These are phyloP conservation scores for Argopecten irradians DNA, from an alignment of 1,140 invertebrate genomes.

Conservation along the genomic window DNA sequence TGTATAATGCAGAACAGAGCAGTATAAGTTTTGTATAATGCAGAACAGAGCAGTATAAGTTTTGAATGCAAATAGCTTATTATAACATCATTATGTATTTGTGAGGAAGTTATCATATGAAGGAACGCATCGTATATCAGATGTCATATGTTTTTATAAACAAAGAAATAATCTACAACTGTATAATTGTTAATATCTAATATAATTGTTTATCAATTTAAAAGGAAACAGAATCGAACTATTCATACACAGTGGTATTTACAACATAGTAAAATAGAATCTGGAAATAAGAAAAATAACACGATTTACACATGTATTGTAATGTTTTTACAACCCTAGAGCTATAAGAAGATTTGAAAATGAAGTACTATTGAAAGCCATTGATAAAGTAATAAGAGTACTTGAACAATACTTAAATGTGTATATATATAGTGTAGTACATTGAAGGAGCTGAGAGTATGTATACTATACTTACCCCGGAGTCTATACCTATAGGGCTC, in stretches of 20 bases:
- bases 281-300: not conserved
- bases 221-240: too few relatives aligned
- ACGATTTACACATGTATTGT: not conserved
- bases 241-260: too few relatives aligned
- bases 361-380: not conserved
- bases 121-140: not conserved
- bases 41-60: not conserved
- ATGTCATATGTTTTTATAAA: not conserved
- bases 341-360: not conserved
- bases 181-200: not conserved
- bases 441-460: not conserved
- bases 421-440: not conserved
- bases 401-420: not conserved
- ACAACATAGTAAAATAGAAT: too few relatives aligned
- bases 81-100: not conserved
- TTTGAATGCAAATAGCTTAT: not conserved
- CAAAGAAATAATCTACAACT: not conserved
- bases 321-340: not conserved
- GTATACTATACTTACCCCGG: not conserved
- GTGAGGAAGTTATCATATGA: not conserved
- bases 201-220: too few relatives aligned
- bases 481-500: not conserved
- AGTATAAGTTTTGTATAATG: too few relatives aligned
- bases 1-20: too few relatives aligned
- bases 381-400: slow-evolving; percentile 5